Evolutionary conservation across 2,888 invertebrate genomes (phyloP).

Genomic region (Lypha dubia): DNA sequence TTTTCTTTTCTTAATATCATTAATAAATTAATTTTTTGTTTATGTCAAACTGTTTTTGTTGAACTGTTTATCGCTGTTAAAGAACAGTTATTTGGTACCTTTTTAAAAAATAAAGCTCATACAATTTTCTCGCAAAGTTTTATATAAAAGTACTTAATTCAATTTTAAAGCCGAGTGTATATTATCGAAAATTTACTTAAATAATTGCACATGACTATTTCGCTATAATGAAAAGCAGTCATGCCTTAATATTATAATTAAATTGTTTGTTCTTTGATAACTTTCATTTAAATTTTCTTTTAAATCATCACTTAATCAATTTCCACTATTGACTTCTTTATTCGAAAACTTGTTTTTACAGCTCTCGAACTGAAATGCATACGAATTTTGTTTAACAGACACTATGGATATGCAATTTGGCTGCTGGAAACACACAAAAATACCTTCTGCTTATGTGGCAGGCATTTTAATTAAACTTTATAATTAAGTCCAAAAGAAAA

Average conservation of each 20-base stretch:
- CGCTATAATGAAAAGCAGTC: background rate
- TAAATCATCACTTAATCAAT: slow-evolving; percentile 20
- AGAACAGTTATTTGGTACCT: too few relatives aligned
- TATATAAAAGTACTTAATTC: too few relatives aligned
- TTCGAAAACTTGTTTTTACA: slow-evolving; percentile 12
- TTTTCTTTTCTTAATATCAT: too few relatives aligned
- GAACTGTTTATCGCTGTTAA: too few relatives aligned
- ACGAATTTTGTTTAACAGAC: background rate
- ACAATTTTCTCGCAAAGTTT: too few relatives aligned
- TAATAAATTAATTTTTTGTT: too few relatives aligned
- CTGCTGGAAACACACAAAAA: slow-evolving; percentile 12
- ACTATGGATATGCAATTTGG: background rate
- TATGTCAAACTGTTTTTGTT: too few relatives aligned
- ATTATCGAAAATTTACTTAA: background rate
- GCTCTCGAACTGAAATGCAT: background rate
- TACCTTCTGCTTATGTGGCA: slow-evolving; percentile 44
- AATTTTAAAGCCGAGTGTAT: too few relatives aligned
- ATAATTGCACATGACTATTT: background rate
- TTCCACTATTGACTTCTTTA: background rate
- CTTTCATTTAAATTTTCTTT: background rate
- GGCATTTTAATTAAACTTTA: slow-evolving; percentile 58
- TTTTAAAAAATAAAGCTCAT: too few relatives aligned
- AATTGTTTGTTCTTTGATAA: background rate
- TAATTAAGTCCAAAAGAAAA: slow-evolving; percentile 61
- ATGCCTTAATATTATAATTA: background rate